These are phyloP conservation scores for Drosophila rellima DNA, from an alignment of 2,888 invertebrate genomes.

Conservation along the genomic window DNA sequence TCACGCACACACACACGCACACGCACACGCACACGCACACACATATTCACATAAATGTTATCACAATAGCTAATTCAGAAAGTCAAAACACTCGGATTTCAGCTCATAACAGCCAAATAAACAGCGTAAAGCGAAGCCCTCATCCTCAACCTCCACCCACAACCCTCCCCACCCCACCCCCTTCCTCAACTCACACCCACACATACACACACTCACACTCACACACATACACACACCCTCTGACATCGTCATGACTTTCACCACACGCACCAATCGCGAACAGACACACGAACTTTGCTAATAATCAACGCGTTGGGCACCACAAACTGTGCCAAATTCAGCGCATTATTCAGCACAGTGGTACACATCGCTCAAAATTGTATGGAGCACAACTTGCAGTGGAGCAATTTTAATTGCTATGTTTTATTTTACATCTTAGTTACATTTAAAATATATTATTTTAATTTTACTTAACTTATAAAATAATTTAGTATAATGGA, in stretches of 20 bases:
- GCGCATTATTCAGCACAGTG: slow-evolving; percentile 19
- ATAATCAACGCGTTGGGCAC: slow-evolving; percentile 16
- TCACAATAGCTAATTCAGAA: slow-evolving; percentile 76
- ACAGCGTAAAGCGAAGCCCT: slow-evolving; percentile 23
- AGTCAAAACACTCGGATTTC: slow-evolving; percentile 76
- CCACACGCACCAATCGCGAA: neutral
- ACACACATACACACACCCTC: slow-evolving; percentile 3
- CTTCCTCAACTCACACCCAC: neutral
- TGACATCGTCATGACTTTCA: slow-evolving; percentile 45
- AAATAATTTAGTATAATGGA: too few relatives aligned
- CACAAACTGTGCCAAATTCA: slow-evolving; percentile 13
- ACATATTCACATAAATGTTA: slow-evolving; percentile 55
- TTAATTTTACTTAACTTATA: too few relatives aligned
- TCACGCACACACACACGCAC: slow-evolving; percentile 28
- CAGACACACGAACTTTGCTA: slow-evolving; percentile 8
- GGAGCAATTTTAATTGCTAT: too few relatives aligned
- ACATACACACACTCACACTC: neutral
- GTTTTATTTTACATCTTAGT: too few relatives aligned
- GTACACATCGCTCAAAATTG: neutral
- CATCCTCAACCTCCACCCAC: too few relatives aligned
- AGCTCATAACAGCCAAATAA: slow-evolving; percentile 56
- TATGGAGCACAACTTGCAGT: too few relatives aligned
- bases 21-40: slow-evolving; percentile 12
- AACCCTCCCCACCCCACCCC: neutral
- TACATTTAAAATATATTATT: too few relatives aligned